Conservation (phyloP, 1,140 invertebrate genomes). For the Cydia strobilella region DNA sequence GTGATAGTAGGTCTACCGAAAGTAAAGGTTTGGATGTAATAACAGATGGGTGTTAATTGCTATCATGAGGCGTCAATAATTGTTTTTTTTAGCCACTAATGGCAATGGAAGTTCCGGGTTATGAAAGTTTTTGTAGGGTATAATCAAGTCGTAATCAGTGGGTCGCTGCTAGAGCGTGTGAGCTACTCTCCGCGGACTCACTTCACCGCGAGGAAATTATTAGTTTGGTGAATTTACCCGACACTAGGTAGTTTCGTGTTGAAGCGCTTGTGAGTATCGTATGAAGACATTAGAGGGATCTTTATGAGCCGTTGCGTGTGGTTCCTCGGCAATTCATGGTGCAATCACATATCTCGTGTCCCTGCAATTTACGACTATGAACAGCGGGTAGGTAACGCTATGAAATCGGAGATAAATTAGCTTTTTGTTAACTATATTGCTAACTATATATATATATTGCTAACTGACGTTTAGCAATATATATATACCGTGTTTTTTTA, state of each 20-base stretch:
- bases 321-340: conserved; percentile 54
- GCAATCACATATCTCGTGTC: conserved; percentile 56
- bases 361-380: conserved; percentile 52
- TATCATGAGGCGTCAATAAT: conserved; percentile 71
- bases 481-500: background rate
- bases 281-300: conserved; percentile 73
- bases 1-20: conserved; percentile 56
- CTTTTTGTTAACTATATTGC: too few relatives aligned
- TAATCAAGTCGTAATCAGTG: conserved; percentile 74
- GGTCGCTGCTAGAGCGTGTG: conserved; percentile 63
- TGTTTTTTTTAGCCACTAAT: conserved; percentile 71
- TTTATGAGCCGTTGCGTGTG: conserved; percentile 66
- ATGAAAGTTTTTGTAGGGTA: conserved; percentile 71
- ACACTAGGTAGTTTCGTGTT: conserved; percentile 57
- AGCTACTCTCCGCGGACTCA: conserved; percentile 52
- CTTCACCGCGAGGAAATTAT: conserved; percentile 65
- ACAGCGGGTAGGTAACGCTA: conserved; percentile 46
- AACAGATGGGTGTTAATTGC: conserved; percentile 72
- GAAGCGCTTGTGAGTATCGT: conserved; percentile 51
- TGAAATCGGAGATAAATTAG: conserved; percentile 42
- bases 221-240: conserved; percentile 55
- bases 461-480: background rate
- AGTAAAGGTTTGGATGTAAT: conserved; percentile 57
- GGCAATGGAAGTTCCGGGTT: conserved; percentile 72
- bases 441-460: too few relatives aligned